Evolutionary conservation across 2,113 vertebrate genomes (phyloP), one percentile per base, ranked within the genome.

Genomic region (Megaleporinus macrocephalus): DNA sequence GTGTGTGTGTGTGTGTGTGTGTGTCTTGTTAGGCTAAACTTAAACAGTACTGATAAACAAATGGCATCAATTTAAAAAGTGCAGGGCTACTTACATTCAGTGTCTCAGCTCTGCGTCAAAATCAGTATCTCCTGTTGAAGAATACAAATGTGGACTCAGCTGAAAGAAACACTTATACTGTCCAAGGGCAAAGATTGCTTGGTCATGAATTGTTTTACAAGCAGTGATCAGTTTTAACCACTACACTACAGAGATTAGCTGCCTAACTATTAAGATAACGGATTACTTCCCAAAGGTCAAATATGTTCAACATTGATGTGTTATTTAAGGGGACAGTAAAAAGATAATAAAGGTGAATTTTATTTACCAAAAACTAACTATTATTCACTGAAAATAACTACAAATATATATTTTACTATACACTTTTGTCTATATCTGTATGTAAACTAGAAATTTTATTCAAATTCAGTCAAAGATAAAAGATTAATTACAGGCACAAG

Each of bases 111-210:
- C 24, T 13, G 3, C 20, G 26, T 44, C 4, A 20, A 41, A 16
- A 69, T 30, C 30, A 29, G n/a, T 68, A 81, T 29, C 61, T 20
- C 33, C 68, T 26, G 16, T 53, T 16, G 24, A 30, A 76, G 18
- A 55, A 76, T n/a, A 47, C 14, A 77, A 36, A 41, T 30, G 33
- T 30, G 26, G 33, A 1, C 7, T 15, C 62, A n/a, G 30, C 49
- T 51, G 7, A 61, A 61, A 49, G 65, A 71, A 76, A 13, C n/a
- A 62, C 55, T 71, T 74, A 24, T 69, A 61, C 11, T 27, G 3
- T 61, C 15, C 57, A 44, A 57, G 77, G 73, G 66, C 85, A 83
- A 85, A 85, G 84, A 76, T 76, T 69, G 15, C 71, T 66, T 41
- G 18, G 65, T 30, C 44, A 49, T 59, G 11, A 14, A 5, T 12